Evolutionary conservation across 1,140 invertebrate species (phyloP).

Genomic region (Calephelis nemesis): DNA sequence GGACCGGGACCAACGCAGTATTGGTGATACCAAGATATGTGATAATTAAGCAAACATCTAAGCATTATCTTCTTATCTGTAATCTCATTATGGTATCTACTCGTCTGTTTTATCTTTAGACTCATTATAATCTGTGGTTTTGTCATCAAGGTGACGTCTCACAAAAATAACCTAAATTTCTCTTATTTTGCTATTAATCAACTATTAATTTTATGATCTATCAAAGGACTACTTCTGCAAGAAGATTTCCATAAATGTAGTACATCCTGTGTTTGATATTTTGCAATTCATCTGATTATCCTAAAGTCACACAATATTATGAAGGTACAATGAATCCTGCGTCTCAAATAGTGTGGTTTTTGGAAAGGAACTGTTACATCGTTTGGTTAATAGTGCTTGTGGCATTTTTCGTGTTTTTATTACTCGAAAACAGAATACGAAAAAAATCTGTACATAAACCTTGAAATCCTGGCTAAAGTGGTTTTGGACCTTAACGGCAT

Average conservation of each 20-base stretch:
- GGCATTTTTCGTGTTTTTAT: conserved; percentile 32
- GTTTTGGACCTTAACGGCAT: no score
- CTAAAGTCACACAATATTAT: no score
- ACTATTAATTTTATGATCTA: not conserved
- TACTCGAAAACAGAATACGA: conserved; percentile 22
- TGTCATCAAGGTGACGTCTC: conserved; percentile 1
- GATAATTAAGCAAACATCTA: not conserved
- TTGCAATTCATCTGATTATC: no score
- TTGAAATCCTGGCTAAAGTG: no score
- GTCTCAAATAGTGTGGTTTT: conserved; percentile 28
- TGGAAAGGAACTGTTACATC: conserved; percentile 43
- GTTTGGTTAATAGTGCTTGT: conserved; percentile 37
- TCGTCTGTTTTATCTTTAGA: not conserved
- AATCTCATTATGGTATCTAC: not conserved
- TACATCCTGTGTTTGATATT: no score
- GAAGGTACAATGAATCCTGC: conserved; percentile 30
- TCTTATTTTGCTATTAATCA: not conserved
- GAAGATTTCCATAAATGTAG: no score
- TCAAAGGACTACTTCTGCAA: not conserved
- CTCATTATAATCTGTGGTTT: conserved; percentile 21
- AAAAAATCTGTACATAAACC: no score
- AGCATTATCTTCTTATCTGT: not conserved
- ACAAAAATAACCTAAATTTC: not conserved
- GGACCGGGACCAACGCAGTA: no score
- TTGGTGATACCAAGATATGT: no score